A percentile compares a stretch with the other conserved stretches of the same genome.
phyloP scores from a whole-genome alignment of 2,888 invertebrate species.

The Drosophila meridiana region DNA sequence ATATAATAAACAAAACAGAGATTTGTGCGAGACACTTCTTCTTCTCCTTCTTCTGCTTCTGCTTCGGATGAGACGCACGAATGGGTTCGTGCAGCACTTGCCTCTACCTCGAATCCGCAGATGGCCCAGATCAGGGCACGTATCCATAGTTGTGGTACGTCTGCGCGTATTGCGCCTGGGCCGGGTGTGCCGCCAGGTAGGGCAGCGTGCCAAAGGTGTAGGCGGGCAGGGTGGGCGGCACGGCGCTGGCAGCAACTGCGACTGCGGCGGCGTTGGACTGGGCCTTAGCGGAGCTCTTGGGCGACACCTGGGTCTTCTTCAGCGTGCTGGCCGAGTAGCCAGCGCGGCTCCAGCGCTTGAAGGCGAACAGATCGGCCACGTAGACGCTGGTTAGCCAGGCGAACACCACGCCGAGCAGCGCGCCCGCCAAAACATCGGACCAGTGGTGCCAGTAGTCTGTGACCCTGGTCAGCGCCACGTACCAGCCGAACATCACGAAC shows the following conservation, averaged over 20 bases:
- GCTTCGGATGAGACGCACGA: conserved; percentile 12
- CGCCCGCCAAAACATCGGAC: conserved; percentile 80
- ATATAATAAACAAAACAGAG: conserved; percentile 46
- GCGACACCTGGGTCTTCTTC: conserved; percentile 63
- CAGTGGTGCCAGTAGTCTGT: conserved; percentile 81
- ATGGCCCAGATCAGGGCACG: conserved; percentile 70
- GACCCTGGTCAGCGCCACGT: conserved; percentile 76
- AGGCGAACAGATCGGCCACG: conserved; percentile 75
- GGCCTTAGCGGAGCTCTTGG: conserved; percentile 63
- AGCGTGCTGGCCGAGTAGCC: conserved; percentile 57
- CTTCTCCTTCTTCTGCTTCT: background rate
- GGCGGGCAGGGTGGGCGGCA: conserved; percentile 75
- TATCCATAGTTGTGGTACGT: conserved; percentile 83
- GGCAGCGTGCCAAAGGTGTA: conserved; percentile 82
- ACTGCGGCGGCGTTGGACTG: conserved; percentile 45
- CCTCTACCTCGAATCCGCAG: background rate
- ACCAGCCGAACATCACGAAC: conserved; percentile 82
- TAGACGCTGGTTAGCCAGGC: conserved; percentile 71
- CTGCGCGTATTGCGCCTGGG: conserved; percentile 79
- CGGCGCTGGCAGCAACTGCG: conserved; percentile 20
- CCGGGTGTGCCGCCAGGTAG: conserved; percentile 74
- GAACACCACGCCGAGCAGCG: conserved; percentile 65
- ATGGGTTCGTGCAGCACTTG: conserved; percentile 13
- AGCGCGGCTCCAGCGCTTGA: conserved; percentile 56
- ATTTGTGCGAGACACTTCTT: conserved; percentile 16